These are phyloP conservation scores for Octomys mimax DNA, from an alignment of 2,797 vertebrate genomes.

Conservation along the genomic window DNA sequence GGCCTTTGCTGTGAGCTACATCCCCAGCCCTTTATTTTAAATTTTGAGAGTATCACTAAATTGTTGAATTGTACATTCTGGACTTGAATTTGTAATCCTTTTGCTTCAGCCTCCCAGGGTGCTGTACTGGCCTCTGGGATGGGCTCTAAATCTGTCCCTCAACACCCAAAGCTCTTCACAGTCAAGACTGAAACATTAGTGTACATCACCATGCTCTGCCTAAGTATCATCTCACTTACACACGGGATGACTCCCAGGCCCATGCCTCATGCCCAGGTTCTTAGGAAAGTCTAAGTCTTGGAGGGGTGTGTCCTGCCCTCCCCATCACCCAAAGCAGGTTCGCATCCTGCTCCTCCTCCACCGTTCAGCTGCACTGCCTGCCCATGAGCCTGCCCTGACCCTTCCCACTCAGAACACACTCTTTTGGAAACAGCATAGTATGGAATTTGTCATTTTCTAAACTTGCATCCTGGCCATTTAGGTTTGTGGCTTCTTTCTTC, in stretches of 20 bases:
- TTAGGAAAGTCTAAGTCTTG: background rate
- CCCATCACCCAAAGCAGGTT: background rate
- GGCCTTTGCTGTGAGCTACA: background rate
- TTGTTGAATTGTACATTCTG: background rate
- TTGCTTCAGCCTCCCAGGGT: background rate
- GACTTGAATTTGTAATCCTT: background rate
- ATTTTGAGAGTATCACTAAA: background rate
- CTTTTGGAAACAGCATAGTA: background rate
- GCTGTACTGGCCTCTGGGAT: conserved; percentile 39
- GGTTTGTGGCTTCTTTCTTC: conserved; percentile 26
- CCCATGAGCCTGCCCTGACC: background rate
- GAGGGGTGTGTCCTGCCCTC: background rate
- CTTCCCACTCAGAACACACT: background rate
- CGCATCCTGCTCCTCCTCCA: background rate
- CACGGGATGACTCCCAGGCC: background rate
- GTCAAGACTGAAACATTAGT: background rate
- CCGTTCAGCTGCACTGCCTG: background rate
- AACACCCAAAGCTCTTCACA: conserved; percentile 4
- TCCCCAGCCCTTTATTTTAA: background rate
- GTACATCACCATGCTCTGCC: background rate
- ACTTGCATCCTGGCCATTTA: background rate
- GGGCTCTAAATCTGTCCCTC: conserved; percentile 2
- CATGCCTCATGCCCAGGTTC: background rate
- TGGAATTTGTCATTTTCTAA: conserved; percentile 28
- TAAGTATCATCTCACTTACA: background rate